Base-by-base conservation (phyloP, 2,888 invertebrate genomes). In the Myopa tessellatipennis region DNA sequence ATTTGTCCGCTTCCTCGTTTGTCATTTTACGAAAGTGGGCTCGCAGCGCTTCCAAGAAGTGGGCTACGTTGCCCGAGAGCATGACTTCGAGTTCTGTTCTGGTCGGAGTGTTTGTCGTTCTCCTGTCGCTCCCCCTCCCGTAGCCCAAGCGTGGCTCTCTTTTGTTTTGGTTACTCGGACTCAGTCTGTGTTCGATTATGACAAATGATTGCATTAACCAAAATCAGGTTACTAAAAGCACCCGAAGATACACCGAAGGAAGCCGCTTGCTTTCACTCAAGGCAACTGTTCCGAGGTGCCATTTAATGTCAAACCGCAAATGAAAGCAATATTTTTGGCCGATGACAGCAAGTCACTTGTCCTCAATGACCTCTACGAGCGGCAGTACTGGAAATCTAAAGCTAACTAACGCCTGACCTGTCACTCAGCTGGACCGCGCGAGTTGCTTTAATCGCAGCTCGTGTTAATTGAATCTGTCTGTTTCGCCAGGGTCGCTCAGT, bases 1-100 rank as follows among this genome's bases (percentile, higher is more conserved):
- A 68, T 76, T 76, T 69, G 65, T 72, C 18, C 67, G 73, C 76
- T 76, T 63, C 67, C 74, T 77, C 73, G 73, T 77, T 74, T 69
- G 68, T 77, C 69, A 77, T 74, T 77, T 68, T 26, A 40, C 8
- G 50, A 50, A 74, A 74, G 63, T 50, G 65, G 34, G 65, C 65
- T 74, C 36, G 67, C n/a, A 18, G 50, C 16, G 36, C 45, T 74
- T 74, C 73, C 73, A 74, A 45, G 73, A 74, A 74, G 18, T 8
- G 34, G 14, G 60, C 16, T n/a, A 6, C 18, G 6, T 5, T 26
- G 18, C 14, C 36, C 14, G 36, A 50, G 26, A 8, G 58, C 50
- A 74, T 50, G 73, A 45, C 73, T 61, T n/a, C 4, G 26, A 7
- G 73, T 61, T 40, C 36, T 18, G 61, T 34, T 45, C 14, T 5